A percentile compares a stretch with the other conserved stretches of the same genome.
These are phyloP conservation scores for Apogon talboti DNA, from an alignment of 2,797 vertebrate genomes.

Conservation along the genomic window DNA sequence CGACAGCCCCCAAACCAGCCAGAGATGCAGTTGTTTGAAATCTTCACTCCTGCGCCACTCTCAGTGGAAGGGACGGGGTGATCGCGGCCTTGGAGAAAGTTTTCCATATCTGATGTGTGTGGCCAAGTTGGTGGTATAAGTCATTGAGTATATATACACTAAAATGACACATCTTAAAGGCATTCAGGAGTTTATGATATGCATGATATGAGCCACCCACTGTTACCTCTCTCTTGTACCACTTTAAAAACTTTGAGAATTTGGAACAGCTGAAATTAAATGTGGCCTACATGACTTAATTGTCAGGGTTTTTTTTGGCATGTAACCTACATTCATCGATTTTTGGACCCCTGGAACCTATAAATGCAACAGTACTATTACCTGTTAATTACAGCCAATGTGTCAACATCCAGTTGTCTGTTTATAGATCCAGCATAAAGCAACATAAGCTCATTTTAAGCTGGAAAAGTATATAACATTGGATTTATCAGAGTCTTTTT, in stretches of 20 bases:
- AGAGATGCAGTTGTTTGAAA: constrained; percentile 70
- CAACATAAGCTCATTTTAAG: too few species aligned
- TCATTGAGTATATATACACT: constrained; percentile 17
- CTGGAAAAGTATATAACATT: too few species aligned
- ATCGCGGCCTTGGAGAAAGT: constrained; percentile 25
- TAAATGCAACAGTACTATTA: too few species aligned
- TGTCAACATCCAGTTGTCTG: too few species aligned
- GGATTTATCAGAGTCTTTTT: too few species aligned
- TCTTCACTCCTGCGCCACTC: constrained; percentile 41
- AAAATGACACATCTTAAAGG: constrained; percentile 21
- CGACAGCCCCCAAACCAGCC: constrained; percentile 53
- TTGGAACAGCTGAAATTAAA: constrained; percentile 22
- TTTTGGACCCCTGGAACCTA: too few species aligned
- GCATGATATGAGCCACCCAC: constrained; percentile 30
- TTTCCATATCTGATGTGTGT: constrained; percentile 37
- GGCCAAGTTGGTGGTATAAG: constrained; percentile 21
- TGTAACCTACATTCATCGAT: not conserved
- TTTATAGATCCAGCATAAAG: too few species aligned
- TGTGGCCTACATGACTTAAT: not conserved
- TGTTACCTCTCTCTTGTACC: constrained; percentile 1
- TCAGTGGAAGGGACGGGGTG: not conserved
- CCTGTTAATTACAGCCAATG: too few species aligned
- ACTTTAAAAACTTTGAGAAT: constrained; percentile 13
- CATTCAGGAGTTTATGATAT: constrained; percentile 42
- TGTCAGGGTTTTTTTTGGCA: not conserved